Evolutionary conservation across 2,888 invertebrate species (phyloP), one percentile per base, ranked within the genome.

Genomic region (Catonia carolina): DNA sequence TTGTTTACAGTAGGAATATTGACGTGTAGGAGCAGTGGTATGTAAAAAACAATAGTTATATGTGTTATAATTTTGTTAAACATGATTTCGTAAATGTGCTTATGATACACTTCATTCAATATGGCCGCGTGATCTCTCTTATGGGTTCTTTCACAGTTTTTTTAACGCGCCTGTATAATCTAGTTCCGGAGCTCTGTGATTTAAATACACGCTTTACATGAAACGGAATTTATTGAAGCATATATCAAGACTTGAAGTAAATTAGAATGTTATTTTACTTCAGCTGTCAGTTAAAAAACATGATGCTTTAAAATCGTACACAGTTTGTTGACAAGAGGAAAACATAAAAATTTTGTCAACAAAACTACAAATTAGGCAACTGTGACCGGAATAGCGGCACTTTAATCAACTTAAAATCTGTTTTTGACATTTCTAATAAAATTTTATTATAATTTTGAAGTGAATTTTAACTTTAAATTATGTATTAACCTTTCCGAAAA

Each of bases 1-100:
- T 74, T 78, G 76, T 76, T 77, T 75, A 72, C 78, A 75, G 74
- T 80, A 75, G 75, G 73, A 70, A 69, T 70, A 67, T 63, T 67
- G 62, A 60, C 65, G 60, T 62, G 61, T 48, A 62, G 51, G 37
- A 50, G 35, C 37, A 51, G 23, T 50, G 54, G 58, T 58, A 45
- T 45, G 51, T 22, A 18, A 10, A 10, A 22, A 23, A 31, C 17
- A 15, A 31, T 22, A 20, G 15, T 18, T 27, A 36, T 49, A 58
- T 41, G n/a, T 31, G 6, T 4, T n/a, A 22, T 2, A 42, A 35
- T 14, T 42, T 33, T 51, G 42, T 36, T 54, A 58, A 58, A 58
- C 53, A 50, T 45, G 35, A 50, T 51, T 51, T 53, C 41, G 50
- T 41, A 50, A 58, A 54, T 58, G 58, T 58, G 58, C 54, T 58